Percentiles rank a stretch among this genome's conserved stretches.
phyloP scores from a whole-genome alignment of 2,797 vertebrate genomes.

The Distichodus sexfasciatus region DNA sequence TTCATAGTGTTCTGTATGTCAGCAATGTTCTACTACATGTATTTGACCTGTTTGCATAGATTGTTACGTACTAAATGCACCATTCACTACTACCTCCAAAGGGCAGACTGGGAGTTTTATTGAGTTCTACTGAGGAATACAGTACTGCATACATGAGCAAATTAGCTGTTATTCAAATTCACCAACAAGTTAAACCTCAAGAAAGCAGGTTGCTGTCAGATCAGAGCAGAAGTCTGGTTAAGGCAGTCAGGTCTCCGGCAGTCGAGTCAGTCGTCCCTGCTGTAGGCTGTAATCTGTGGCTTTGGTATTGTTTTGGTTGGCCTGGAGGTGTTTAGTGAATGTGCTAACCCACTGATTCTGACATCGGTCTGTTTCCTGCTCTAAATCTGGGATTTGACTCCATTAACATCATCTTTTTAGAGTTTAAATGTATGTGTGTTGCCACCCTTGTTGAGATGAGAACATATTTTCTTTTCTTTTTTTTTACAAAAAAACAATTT shows the following conservation, averaged over 20 bases:
- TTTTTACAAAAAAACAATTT: neutral
- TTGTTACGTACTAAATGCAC: neutral
- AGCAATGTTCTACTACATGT: neutral
- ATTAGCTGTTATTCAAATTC: no score
- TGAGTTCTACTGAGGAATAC: no score
- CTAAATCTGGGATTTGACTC: slow-evolving; percentile 6
- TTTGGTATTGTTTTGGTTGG: slow-evolving; percentile 12
- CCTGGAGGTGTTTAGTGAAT: slow-evolving; percentile 1
- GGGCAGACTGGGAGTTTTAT: no score
- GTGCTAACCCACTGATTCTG: neutral
- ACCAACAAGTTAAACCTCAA: no score
- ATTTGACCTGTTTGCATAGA: neutral
- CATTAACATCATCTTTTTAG: neutral
- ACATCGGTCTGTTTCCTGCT: neutral
- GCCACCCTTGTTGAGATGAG: neutral
- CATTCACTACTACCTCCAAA: no score
- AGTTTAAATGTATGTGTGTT: neutral
- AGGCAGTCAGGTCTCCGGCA: neutral
- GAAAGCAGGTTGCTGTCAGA: neutral
- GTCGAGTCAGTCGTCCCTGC: neutral
- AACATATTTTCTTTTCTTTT: no score
- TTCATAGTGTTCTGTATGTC: neutral
- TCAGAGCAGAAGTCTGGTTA: neutral
- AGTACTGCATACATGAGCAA: neutral
- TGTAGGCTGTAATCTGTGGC: neutral